Percentiles rank a stretch among this genome's conserved stretches.
Conservation (phyloP, 2,888 invertebrate genomes). For the Drymonia ruficornis region DNA sequence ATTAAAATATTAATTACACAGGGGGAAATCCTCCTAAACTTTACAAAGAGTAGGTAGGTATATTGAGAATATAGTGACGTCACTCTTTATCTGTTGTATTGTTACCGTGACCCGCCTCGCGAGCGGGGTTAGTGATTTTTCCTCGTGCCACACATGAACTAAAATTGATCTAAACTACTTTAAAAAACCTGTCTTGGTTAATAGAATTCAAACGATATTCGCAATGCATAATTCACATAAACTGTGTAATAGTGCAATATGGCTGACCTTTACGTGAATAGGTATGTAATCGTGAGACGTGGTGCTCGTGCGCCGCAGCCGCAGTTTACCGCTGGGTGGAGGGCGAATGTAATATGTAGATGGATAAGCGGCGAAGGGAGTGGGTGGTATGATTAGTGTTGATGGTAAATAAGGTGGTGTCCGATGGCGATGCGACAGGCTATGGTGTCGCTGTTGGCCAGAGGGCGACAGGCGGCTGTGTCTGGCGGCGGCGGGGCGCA, state of each 20-base stretch:
- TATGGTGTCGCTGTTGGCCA: slow-evolving; percentile 56
- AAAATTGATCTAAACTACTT: slow-evolving; percentile 41
- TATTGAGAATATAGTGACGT: slow-evolving; percentile 20
- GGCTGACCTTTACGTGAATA: slow-evolving; percentile 46
- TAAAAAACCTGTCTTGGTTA: slow-evolving; percentile 51
- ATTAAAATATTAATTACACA: neutral
- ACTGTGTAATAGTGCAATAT: slow-evolving; percentile 49
- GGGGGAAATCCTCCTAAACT: neutral
- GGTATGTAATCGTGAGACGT: slow-evolving; percentile 28
- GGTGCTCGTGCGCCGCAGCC: slow-evolving; percentile 3
- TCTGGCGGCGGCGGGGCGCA: slow-evolving; percentile 59
- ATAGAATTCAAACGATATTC: slow-evolving; percentile 55
- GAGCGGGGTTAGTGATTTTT: slow-evolving; percentile 33
- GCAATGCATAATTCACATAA: slow-evolving; percentile 58
- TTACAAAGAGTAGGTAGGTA: neutral
- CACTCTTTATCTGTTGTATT: slow-evolving; percentile 20
- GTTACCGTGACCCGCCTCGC: slow-evolving; percentile 32
- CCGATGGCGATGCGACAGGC: slow-evolving; percentile 52
- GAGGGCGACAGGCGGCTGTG: slow-evolving; percentile 61
- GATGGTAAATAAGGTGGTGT: slow-evolving; percentile 41
- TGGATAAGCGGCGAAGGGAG: slow-evolving; percentile 1
- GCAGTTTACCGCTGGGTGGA: neutral
- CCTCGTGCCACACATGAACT: slow-evolving; percentile 40
- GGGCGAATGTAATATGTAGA: neutral
- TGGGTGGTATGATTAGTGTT: slow-evolving; percentile 23